Conservation (phyloP, 2,888 invertebrate genomes). For the Nomada ferruginata region DNA sequence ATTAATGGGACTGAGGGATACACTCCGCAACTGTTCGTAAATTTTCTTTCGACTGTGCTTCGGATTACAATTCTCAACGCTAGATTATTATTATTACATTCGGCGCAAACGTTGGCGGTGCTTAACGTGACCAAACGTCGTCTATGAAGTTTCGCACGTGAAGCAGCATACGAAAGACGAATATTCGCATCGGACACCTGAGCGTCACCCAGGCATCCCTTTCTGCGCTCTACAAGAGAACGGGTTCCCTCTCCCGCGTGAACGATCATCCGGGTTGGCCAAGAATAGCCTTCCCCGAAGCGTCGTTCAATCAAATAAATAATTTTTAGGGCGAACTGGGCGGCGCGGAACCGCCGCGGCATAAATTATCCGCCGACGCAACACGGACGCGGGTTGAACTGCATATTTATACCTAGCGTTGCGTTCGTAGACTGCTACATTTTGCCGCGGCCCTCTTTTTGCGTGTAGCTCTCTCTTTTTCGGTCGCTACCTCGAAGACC, state of each 20-base stretch:
- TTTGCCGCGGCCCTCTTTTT: conserved; percentile 37
- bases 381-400: conserved; percentile 59
- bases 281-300: conserved; percentile 76
- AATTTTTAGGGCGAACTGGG: conserved; percentile 78
- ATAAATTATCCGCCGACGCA: conserved; percentile 80
- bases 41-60: background rate
- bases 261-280: conserved; percentile 57
- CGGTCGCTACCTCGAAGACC: conserved; percentile 36
- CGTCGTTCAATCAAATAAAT: conserved; percentile 79
- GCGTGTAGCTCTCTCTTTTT: conserved; percentile 22
- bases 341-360: conserved; percentile 76
- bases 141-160: conserved; percentile 16
- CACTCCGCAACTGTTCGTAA: background rate
- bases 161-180: conserved; percentile 11
- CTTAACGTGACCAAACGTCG: background rate
- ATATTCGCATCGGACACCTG: conserved; percentile 42
- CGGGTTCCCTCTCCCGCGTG: conserved; percentile 37
- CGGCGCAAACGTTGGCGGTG: too few species aligned
- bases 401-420: conserved; percentile 64
- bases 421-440: conserved; percentile 54
- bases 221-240: conserved; percentile 23
- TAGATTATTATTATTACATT: background rate
- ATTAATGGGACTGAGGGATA: background rate
- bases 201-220: conserved; percentile 46
- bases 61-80: background rate